Percentiles rank a stretch among this genome's conserved stretches.
Conservation (phyloP, 2,888 invertebrate genomes). For the Liposcelis brunnea region DNA sequence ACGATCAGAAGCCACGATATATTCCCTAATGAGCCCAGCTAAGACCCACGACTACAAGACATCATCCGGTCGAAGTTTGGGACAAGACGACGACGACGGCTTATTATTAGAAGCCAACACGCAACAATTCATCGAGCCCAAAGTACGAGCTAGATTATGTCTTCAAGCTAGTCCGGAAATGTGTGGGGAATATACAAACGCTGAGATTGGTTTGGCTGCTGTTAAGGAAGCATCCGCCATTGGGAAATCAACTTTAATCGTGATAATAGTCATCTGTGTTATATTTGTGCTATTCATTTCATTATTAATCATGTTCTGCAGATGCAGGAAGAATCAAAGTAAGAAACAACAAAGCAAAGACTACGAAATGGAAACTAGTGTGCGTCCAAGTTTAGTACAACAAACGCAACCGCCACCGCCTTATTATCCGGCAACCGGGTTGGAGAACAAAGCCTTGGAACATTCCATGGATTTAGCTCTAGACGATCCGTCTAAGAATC, state of each 20-base stretch:
- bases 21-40: constrained; percentile 32
- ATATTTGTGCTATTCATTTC: constrained; percentile 63
- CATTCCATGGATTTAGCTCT: constrained; percentile 73
- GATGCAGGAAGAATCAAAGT: constrained; percentile 62
- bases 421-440: constrained; percentile 70
- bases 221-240: constrained; percentile 61
- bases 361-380: constrained; percentile 73
- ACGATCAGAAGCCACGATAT: constrained; percentile 50
- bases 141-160: constrained; percentile 66
- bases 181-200: constrained; percentile 69
- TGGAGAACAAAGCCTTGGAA: constrained; percentile 84
- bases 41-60: constrained; percentile 26
- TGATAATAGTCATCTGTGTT: constrained; percentile 59
- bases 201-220: constrained; percentile 67
- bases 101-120: constrained; percentile 28
- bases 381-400: constrained; percentile 66
- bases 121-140: constrained; percentile 37
- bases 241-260: constrained; percentile 60
- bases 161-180: constrained; percentile 61
- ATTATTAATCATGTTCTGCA: constrained; percentile 64
- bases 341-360: constrained; percentile 72
- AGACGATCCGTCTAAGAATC: constrained; percentile 66
- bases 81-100: constrained; percentile 14
- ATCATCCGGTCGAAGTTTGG: constrained; percentile 32
- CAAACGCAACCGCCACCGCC: constrained; percentile 78